A percentile compares a stretch with the other conserved stretches of the same genome.
Conservation (phyloP, 2,888 invertebrate genomes). For the Itoplectis maculator region DNA sequence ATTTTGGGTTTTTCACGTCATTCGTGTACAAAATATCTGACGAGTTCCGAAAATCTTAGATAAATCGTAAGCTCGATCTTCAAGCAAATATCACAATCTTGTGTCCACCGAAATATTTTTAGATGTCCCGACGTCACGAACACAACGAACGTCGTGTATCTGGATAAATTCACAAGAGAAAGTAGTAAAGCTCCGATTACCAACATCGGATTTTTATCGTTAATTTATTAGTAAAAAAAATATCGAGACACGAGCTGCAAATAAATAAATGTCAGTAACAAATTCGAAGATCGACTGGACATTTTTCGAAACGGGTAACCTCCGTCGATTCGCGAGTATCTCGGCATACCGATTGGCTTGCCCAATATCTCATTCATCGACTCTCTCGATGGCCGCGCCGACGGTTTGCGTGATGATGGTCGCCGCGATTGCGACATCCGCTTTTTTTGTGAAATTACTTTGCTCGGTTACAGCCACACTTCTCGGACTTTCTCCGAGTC, state of each 20-base stretch:
- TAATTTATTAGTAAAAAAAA: neutral
- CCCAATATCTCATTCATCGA: constrained; percentile 45
- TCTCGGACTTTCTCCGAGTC: constrained; percentile 46
- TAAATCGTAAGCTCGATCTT: no score
- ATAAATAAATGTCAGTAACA: neutral
- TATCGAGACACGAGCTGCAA: neutral
- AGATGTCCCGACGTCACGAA: no score
- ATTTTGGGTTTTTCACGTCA: no score
- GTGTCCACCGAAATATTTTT: no score
- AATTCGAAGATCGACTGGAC: neutral
- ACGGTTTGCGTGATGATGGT: constrained; percentile 13
- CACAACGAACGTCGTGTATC: no score
- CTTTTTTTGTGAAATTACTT: constrained; percentile 47
- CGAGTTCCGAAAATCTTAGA: no score
- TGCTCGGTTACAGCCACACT: constrained; percentile 30
- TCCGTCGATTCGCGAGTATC: constrained; percentile 24
- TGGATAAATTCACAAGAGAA: neutral
- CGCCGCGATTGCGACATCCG: constrained; percentile 67
- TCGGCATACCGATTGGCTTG: constrained; percentile 5
- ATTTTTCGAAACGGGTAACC: constrained; percentile 1
- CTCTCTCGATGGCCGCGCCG: constrained; percentile 29
- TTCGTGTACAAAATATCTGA: no score
- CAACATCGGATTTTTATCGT: neutral
- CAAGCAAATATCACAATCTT: no score
- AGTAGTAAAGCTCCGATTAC: neutral